Conservation (phyloP, 1,140 invertebrate genomes). For the Elymnias hypermnestra region DNA sequence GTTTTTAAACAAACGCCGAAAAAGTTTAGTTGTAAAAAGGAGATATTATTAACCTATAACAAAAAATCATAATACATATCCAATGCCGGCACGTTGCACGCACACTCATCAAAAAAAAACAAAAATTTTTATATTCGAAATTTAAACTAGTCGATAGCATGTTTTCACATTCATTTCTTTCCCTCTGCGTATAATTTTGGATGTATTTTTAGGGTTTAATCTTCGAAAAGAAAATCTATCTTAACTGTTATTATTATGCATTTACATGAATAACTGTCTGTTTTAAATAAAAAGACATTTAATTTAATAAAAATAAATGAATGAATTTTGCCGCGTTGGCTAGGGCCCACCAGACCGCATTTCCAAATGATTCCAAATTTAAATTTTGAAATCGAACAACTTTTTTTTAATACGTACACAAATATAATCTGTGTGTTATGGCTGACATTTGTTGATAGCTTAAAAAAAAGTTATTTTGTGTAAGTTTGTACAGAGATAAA, state of each 20-base stretch:
- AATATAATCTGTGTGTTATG: constrained; percentile 47
- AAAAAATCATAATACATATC: constrained; percentile 68
- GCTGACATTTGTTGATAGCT: constrained; percentile 66
- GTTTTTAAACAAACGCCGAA: constrained; percentile 12
- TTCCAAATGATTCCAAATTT: constrained; percentile 40
- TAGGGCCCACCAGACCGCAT: constrained; percentile 60
- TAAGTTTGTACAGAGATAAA: constrained; percentile 72
- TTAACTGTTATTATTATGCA: constrained; percentile 56
- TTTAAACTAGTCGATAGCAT: constrained; percentile 72
- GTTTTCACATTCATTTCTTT: constrained; percentile 41
- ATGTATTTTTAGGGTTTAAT: constrained; percentile 57
- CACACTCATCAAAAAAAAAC: constrained; percentile 47
- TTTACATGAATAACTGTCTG: constrained; percentile 59
- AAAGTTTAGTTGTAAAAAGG: constrained; percentile 22
- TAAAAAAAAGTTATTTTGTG: constrained; percentile 69
- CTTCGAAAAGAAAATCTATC: constrained; percentile 26
- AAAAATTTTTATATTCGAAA: constrained; percentile 72
- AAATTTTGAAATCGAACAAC: constrained; percentile 54
- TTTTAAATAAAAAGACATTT: constrained; percentile 35
- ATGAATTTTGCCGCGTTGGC: constrained; percentile 40
- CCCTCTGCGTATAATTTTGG: constrained; percentile 56
- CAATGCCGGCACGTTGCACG: constrained; percentile 54
- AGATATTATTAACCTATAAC: constrained; percentile 24
- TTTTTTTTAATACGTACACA: constrained; percentile 58
- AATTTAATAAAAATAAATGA: too few species aligned